These are phyloP conservation scores for Spilarctia lutea DNA, from an alignment of 2,888 invertebrate genomes.

Conservation along the genomic window DNA sequence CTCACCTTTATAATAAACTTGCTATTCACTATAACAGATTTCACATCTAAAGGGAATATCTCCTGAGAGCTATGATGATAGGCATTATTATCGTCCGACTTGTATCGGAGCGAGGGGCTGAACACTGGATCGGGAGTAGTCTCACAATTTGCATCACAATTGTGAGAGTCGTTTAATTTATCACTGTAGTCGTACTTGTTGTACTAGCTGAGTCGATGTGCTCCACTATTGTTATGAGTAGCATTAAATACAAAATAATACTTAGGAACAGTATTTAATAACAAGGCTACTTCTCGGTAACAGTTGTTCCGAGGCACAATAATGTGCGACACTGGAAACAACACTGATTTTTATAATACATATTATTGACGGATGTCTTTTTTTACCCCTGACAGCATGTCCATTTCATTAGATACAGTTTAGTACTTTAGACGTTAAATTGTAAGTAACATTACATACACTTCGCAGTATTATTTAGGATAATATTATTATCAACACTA, in stretches of 20 bases:
- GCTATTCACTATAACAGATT: conserved; percentile 1
- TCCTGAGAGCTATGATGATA: conserved; percentile 9
- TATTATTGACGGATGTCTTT: no score
- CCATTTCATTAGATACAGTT: no score
- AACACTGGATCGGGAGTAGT: background rate
- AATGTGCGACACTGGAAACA: no score
- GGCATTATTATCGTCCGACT: conserved; percentile 11
- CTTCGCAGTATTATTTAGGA: no score
- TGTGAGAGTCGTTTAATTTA: conserved; percentile 35
- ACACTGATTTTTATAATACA: no score
- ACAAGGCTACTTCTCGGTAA: no score
- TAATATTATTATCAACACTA: no score
- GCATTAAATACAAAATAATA: background rate
- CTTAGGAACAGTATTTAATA: no score
- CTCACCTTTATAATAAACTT: background rate
- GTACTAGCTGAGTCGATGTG: background rate
- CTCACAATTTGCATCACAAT: conserved; percentile 47
- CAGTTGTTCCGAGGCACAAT: no score
- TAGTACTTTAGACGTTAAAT: no score
- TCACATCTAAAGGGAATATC: background rate
- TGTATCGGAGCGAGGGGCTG: background rate
- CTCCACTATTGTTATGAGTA: background rate
- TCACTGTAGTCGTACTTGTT: conserved; percentile 24
- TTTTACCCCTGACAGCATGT: no score
- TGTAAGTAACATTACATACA: no score